Percentiles rank a stretch among this genome's conserved stretches.
Evolutionary conservation across 2,797 vertebrate genomes (phyloP).

Genomic region (Menidia menidia): DNA sequence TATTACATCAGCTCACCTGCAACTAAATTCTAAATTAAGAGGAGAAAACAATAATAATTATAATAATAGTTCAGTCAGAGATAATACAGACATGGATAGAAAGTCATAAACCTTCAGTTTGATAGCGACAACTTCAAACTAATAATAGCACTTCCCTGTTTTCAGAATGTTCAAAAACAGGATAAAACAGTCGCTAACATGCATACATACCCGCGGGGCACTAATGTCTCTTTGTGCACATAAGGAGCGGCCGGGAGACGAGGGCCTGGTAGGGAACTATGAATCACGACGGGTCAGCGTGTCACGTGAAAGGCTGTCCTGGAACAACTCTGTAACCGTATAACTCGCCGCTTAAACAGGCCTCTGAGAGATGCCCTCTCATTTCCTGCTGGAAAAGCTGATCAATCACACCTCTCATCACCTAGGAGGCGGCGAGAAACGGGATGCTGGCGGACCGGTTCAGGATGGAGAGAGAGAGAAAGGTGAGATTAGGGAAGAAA

Average conservation of each 20-base stretch:
- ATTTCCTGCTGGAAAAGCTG: conserved; percentile 78
- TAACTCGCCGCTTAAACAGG: conserved; percentile 70
- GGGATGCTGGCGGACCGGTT: conserved; percentile 30
- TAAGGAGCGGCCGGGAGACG: conserved; percentile 35
- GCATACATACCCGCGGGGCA: neutral
- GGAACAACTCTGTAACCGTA: conserved; percentile 77
- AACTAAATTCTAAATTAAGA: too few species aligned
- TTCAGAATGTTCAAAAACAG: too few species aligned
- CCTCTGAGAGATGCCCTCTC: conserved; percentile 77
- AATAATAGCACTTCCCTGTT: too few species aligned
- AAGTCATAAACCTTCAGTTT: too few species aligned
- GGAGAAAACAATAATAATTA: too few species aligned
- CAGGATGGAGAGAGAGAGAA: conserved; percentile 15
- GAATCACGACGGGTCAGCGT: conserved; percentile 62
- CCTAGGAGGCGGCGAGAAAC: conserved; percentile 38
- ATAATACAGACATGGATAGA: too few species aligned
- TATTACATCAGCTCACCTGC: too few species aligned
- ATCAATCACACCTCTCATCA: conserved; percentile 75
- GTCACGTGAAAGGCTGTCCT: conserved; percentile 66
- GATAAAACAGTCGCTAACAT: neutral
- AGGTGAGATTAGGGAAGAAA: conserved; percentile 44
- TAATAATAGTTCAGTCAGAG: too few species aligned
- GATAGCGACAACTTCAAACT: too few species aligned
- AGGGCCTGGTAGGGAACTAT: conserved; percentile 57
- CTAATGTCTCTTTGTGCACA: conserved; percentile 21